Conservation (phyloP, 2,888 invertebrate species). For the Alloscopus bannaensis region DNA sequence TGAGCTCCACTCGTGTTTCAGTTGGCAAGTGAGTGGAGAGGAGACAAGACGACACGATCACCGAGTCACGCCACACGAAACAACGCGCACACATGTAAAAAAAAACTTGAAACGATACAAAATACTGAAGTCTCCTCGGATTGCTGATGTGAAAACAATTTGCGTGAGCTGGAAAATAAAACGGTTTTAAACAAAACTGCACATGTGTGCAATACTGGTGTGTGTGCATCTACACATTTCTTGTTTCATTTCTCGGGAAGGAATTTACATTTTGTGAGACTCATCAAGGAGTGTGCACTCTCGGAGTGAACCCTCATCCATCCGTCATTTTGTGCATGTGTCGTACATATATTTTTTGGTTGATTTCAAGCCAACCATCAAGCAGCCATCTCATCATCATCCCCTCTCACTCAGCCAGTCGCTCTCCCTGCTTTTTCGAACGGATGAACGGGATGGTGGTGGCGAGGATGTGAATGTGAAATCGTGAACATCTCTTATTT, state of each 20-base stretch:
- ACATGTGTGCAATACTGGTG: too few species aligned
- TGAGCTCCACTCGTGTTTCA: slow-evolving; percentile 22
- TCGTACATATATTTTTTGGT: slow-evolving; percentile 19
- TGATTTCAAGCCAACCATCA: slow-evolving; percentile 1
- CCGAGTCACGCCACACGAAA: background rate
- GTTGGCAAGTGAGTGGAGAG: slow-evolving; percentile 40
- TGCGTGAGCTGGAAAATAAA: too few species aligned
- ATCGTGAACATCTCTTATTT: slow-evolving; percentile 31
- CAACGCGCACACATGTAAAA: background rate
- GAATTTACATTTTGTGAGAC: background rate
- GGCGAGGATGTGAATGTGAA: slow-evolving; percentile 18
- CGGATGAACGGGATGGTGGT: background rate
- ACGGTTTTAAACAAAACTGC: too few species aligned
- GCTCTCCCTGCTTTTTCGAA: slow-evolving; percentile 16
- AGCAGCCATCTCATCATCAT: background rate
- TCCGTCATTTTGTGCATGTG: slow-evolving; percentile 50
- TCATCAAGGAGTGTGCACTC: background rate
- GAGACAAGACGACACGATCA: slow-evolving; percentile 15
- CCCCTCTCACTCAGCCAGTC: slow-evolving; percentile 7
- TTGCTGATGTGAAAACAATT: too few species aligned
- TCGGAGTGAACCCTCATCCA: slow-evolving; percentile 31
- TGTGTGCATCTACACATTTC: too few species aligned
- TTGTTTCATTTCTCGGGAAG: background rate
- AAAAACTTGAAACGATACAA: too few species aligned
- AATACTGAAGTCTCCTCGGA: too few species aligned